phyloP scores from a whole-genome alignment of 2,113 vertebrate genomes.

The Trinectes maculatus region DNA sequence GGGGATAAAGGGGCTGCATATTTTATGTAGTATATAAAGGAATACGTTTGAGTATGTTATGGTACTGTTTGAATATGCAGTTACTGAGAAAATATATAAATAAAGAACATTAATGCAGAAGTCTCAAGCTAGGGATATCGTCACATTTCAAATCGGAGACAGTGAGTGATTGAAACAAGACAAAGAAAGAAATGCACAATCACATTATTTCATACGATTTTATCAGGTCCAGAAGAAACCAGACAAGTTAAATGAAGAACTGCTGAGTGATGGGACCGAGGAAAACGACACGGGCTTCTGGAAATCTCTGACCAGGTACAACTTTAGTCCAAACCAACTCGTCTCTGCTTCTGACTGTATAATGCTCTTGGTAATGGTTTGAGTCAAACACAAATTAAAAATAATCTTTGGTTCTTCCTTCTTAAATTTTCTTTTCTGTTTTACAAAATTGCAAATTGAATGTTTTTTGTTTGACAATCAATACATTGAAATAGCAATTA shows the following conservation, averaged over 20 bases:
- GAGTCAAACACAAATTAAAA: no score
- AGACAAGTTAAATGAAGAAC: constrained; percentile 94
- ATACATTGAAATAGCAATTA: not conserved
- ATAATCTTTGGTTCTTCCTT: no score
- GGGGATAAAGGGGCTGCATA: not conserved
- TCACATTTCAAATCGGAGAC: no score
- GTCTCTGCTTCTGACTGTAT: no score
- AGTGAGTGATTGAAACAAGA: no score
- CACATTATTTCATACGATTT: no score
- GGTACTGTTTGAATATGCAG: not conserved
- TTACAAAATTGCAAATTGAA: no score
- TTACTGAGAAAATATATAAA: not conserved
- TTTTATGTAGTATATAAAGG: not conserved
- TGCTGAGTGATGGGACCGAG: constrained; percentile 89
- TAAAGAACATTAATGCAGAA: not conserved
- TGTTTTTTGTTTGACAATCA: not conserved
- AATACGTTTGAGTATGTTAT: not conserved
- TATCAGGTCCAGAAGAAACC: constrained; percentile 97
- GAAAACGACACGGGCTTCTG: constrained; percentile 95
- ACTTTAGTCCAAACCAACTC: not conserved
- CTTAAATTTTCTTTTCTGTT: no score
- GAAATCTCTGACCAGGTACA: constrained; percentile 94
- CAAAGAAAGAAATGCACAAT: no score
- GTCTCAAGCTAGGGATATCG: no score
- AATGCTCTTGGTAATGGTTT: no score